Evolutionary conservation across 2,888 invertebrate genomes (phyloP).

Genomic region (Tinea semifulvella): DNA sequence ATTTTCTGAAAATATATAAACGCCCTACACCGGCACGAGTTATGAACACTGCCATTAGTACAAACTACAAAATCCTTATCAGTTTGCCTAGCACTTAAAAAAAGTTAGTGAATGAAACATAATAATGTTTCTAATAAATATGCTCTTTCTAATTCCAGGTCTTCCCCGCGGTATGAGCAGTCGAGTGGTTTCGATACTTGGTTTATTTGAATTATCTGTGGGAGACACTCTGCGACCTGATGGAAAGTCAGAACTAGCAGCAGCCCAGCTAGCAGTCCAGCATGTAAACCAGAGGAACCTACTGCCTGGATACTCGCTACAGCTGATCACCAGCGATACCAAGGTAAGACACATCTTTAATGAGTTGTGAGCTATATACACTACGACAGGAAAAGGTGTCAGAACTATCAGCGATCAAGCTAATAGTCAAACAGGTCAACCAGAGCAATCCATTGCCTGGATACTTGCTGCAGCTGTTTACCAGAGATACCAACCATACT

Average conservation of each 20-base stretch:
- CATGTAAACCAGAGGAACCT: conserved; percentile 78
- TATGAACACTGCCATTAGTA: no score
- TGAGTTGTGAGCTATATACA: no score
- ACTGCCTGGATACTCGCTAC: conserved; percentile 77
- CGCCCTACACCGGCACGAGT: no score
- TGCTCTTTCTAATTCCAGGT: background rate
- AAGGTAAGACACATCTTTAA: no score
- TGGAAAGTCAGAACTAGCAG: conserved; percentile 77
- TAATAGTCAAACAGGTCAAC: conserved; percentile 85
- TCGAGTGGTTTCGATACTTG: conserved; percentile 73
- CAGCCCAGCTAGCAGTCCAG: conserved; percentile 80
- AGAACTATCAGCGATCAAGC: conserved; percentile 78
- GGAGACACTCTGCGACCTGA: conserved; percentile 71
- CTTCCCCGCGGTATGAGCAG: background rate
- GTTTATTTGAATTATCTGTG: conserved; percentile 81
- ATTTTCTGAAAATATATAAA: no score
- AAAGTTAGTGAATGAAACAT: no score
- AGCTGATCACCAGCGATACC: conserved; percentile 84
- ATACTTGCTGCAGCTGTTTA: conserved; percentile 77
- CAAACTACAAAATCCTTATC: no score
- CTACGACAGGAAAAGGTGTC: conserved; percentile 74
- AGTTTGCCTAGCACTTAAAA: no score
- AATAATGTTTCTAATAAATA: background rate
- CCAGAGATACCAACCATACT: conserved; percentile 89
- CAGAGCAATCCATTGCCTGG: conserved; percentile 73